phyloP scores from a whole-genome alignment of 2,113 vertebrate genomes.

The Bambusicola thoracicus region DNA sequence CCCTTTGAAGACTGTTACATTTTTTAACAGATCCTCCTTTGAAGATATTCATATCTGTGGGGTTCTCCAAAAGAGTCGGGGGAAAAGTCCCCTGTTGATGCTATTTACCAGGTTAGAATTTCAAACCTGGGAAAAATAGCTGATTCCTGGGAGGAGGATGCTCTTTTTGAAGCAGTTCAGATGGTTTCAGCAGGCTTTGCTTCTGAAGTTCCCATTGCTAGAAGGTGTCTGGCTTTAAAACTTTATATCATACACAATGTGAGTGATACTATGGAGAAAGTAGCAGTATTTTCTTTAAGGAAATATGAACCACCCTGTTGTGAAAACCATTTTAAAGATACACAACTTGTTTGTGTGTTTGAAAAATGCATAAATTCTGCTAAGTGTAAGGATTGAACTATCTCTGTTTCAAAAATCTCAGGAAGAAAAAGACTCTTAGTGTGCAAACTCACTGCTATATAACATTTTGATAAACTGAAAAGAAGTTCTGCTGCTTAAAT shows the following conservation, averaged over 20 bases:
- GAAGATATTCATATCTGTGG: slow-evolving; percentile 78
- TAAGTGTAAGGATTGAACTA: background rate
- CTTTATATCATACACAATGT: slow-evolving; percentile 27
- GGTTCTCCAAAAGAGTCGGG: slow-evolving; percentile 74
- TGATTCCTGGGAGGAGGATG: slow-evolving; percentile 71
- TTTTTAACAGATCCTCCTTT: slow-evolving; percentile 80
- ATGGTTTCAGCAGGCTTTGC: slow-evolving; percentile 70
- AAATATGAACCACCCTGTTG: background rate
- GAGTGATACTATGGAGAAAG: background rate
- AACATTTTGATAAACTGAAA: background rate
- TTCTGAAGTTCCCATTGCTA: slow-evolving; percentile 75
- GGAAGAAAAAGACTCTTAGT: background rate
- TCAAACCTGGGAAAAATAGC: slow-evolving; percentile 72
- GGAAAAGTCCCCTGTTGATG: slow-evolving; percentile 70
- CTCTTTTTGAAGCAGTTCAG: slow-evolving; percentile 80
- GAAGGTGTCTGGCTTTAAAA: slow-evolving; percentile 71
- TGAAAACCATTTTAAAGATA: background rate
- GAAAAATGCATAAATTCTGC: background rate
- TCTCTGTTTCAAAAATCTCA: background rate
- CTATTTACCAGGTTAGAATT: slow-evolving; percentile 78
- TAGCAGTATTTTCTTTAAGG: background rate
- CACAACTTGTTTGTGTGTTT: background rate
- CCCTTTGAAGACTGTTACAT: slow-evolving; percentile 82
- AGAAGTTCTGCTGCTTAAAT: background rate
- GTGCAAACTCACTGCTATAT: background rate